Base-by-base conservation (phyloP, 64 coral and sea anemone species). In the Dendronephthya gigantea region DNA sequence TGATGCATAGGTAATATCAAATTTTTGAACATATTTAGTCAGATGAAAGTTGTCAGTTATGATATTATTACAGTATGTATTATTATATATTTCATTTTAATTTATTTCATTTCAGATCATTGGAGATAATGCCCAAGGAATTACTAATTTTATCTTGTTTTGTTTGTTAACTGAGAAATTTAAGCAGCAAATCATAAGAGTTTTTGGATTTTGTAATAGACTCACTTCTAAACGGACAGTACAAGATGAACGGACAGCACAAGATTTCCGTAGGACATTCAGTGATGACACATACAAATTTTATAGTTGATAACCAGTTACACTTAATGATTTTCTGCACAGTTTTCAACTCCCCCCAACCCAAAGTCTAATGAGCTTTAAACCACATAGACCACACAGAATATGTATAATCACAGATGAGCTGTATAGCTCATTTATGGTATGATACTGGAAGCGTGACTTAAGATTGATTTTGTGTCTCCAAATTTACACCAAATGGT, bases 111-210 rank as follows among this genome's bases (percentile, higher is more conserved):
- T 82, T 35, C 83, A 93, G 91, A 83, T 88, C 48, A 84, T 93
- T 76, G 91, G 91, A 23, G 91, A 93, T 84, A 89, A 62, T 43
- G 83, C 49, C 19, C 91, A 93, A 84, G 91, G 91, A 29, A 90
- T 93, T 52, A 49, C 88, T 62, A 93, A 93, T 55, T 93, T 93
- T 88, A 69, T 93, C 13, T 79, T 93, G 8, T 93, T 86, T 70
- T 93, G 91, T 65, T n/a, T 90, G 31, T 85, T 93, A n/a, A 93
- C 91, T 14, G 84, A 90, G 9, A 93, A 87, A 58, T 85, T 93
- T 49, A 79, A 79, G 72, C 2, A 39, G 29, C 32, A 39, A 79
- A 34, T 79, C 12, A 39, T 19, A 33, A 79, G 72, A 34, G 15
- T 79, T 0, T 79, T 34, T 34, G 29, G 72, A 79, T 23, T 9